phyloP scores from a whole-genome alignment of 2,113 vertebrate genomes.

The Solea senegalensis region DNA sequence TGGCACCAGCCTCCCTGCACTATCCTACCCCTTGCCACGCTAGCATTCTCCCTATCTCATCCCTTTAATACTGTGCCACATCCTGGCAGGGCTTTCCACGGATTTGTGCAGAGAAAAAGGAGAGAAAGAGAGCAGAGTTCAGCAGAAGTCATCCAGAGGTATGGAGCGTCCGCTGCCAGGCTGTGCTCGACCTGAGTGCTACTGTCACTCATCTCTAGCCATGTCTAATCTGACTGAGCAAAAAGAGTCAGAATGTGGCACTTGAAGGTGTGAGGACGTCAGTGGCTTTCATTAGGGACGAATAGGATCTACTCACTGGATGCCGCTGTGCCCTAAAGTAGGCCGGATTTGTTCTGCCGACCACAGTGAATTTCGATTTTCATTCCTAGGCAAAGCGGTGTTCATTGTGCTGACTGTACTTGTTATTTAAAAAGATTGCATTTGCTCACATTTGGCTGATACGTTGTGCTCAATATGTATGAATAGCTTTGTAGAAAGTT shows the following conservation, averaged over 20 bases:
- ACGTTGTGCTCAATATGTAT: not conserved
- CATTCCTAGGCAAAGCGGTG: constrained; percentile 1
- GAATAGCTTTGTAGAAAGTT: not conserved
- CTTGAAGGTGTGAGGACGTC: constrained; percentile 31
- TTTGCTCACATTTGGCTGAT: not conserved
- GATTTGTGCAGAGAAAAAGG: constrained; percentile 92
- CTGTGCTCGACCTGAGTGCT: constrained; percentile 16
- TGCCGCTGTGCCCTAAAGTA: not conserved
- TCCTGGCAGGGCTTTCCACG: constrained; percentile 92
- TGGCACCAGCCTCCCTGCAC: constrained; percentile 49
- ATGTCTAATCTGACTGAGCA: constrained; percentile 49
- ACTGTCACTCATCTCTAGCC: constrained; percentile 38
- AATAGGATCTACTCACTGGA: constrained; percentile 17
- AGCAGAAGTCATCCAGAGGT: constrained; percentile 90
- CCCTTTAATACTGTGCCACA: constrained; percentile 73
- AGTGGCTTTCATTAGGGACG: constrained; percentile 24
- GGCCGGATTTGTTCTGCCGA: constrained; percentile 13
- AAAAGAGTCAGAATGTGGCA: constrained; percentile 34
- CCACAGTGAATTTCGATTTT: not conserved
- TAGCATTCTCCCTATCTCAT: constrained; percentile 58
- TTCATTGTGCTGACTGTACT: not conserved
- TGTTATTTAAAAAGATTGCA: not conserved
- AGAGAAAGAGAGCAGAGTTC: constrained; percentile 89
- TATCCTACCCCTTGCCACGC: constrained; percentile 38
- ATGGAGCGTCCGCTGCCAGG: constrained; percentile 66